These are phyloP conservation scores for Kryptolebias ocellatus DNA, from an alignment of 2,797 vertebrate species.

Conservation along the genomic window DNA sequence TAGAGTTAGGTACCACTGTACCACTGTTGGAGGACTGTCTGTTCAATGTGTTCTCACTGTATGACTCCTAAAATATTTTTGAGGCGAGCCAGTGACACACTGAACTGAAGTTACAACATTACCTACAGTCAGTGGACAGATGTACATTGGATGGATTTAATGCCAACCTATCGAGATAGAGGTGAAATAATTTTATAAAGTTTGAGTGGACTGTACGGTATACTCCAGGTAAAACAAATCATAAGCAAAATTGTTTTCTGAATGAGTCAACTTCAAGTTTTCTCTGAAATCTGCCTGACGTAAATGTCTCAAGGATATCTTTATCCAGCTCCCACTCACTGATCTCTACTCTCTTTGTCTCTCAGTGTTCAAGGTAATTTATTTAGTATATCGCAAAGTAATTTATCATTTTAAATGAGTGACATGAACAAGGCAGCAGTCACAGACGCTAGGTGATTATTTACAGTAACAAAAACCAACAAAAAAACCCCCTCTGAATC, in stretches of 20 bases:
- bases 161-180: no score
- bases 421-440: conserved; percentile 55
- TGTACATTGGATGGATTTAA: no score
- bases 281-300: conserved; percentile 43
- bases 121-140: no score
- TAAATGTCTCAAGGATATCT: conserved; percentile 65
- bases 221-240: conserved; percentile 13
- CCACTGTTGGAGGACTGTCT: no score
- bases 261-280: conserved; percentile 33
- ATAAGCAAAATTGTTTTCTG: conserved; percentile 18
- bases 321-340: conserved; percentile 54
- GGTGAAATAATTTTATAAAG: no score
- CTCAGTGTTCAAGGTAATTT: conserved; percentile 58
- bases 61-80: no score
- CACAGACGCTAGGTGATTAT: conserved; percentile 47
- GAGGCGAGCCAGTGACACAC: no score
- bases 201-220: not conserved
- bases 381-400: conserved; percentile 64
- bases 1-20: no score
- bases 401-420: conserved; percentile 67
- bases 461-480: conserved; percentile 5
- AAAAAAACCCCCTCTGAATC: conserved; percentile 43
- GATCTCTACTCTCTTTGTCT: conserved; percentile 40
- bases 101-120: no score
- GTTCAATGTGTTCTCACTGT: no score